phyloP scores from a whole-genome alignment of 1,140 invertebrate species.

The Batillaria attramentaria region DNA sequence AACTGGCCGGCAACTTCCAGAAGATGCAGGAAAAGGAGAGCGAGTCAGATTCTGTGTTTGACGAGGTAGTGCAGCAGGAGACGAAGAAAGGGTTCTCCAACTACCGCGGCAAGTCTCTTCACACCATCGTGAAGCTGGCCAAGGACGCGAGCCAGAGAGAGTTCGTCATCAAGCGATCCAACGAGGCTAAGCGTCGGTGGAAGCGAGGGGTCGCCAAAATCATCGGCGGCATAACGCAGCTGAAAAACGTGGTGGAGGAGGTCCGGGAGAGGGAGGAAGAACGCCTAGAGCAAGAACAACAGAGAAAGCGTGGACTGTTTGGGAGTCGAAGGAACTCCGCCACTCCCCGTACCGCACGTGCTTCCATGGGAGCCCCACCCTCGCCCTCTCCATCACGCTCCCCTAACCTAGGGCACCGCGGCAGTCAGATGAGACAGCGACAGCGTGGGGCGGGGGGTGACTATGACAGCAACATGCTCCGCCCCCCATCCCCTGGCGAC shows the following conservation, averaged over 20 bases:
- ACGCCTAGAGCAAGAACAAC: neutral
- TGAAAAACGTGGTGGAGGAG: neutral
- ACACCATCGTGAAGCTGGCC: conserved; percentile 47
- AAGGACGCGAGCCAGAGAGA: conserved; percentile 27
- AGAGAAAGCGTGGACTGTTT: too few relatives aligned
- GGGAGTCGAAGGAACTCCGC: too few relatives aligned
- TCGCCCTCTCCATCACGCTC: neutral
- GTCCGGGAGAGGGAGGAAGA: neutral
- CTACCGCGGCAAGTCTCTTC: conserved; percentile 40
- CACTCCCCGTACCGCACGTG: neutral
- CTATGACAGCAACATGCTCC: neutral
- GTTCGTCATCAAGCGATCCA: conserved; percentile 32
- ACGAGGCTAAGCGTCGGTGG: conserved; percentile 29
- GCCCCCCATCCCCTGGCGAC: neutral
- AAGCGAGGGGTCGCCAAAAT: conserved; percentile 7
- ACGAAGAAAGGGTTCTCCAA: conserved; percentile 42
- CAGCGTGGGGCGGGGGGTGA: neutral
- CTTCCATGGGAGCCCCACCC: neutral
- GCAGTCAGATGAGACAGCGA: neutral
- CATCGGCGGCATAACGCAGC: neutral
- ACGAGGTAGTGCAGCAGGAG: conserved; percentile 17
- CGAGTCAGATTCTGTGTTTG: too few relatives aligned
- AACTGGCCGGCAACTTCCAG: conserved; percentile 32
- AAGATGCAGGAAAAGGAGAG: conserved; percentile 18
- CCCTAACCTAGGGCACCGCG: neutral